Evolutionary conservation across 2,888 invertebrate species (phyloP), one percentile per base, ranked within the genome.

Genomic region (Oasisia sp.): DNA sequence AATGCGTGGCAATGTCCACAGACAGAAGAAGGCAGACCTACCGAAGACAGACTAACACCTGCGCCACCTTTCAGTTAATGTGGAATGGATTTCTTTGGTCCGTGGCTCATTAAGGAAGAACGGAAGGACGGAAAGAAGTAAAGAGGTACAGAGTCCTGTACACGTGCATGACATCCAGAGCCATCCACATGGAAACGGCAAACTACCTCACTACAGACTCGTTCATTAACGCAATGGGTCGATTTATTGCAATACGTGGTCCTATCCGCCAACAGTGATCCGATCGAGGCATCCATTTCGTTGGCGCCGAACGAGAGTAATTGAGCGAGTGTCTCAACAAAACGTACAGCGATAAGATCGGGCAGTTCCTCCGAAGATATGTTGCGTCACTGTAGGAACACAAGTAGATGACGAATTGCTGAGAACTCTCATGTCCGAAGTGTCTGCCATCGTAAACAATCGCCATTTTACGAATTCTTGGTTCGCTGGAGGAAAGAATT

Each of bases 11-110:
- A 91, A 90, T 32, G 32, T 93, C 0, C 93, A 93, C 44, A 91
- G 93, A 11, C 94, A 95, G 89, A 94, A 95, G 32, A 96, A 96
- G 95, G 95, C 95, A 0, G 94, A 95, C 44, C 93, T 96, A 14
- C 96, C 96, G 27, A 50, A 8, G 94, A 94, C 8, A 92, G 96
- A 92, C 94, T 96, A 9, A 32, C 32, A 44, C 91, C 92, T 56
- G 92, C 91, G n/a, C 92, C 92, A 14, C 92, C 92, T n/a, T 96
- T 96, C 93, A 91, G 93, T 1, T 93, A 94, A 90, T 92, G 93
- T 32, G 96, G 95, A 14, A 91, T 96, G 0, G 96, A 96, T 91
- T 95, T 94, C n/a, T 95, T 94, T 45, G 95, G 96, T 8, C 96
- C 95, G 0, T 94, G 94, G 32, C 93, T 93, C 32, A 92, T 95